phyloP scores from a whole-genome alignment of 2,113 vertebrate genomes.

The Carollia perspicillata region DNA sequence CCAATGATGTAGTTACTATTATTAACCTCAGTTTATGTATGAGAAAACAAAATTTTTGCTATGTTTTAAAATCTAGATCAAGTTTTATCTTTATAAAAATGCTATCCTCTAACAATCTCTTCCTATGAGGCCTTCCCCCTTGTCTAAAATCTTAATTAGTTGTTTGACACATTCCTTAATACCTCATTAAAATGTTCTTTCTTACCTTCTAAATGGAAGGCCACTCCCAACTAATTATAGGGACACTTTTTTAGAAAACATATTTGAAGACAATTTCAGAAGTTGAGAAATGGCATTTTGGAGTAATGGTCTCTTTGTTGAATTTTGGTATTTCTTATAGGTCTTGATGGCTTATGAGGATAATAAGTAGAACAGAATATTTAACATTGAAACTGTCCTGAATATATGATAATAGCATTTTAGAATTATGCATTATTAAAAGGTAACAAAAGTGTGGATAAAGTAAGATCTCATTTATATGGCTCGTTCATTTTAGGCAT shows the following conservation, averaged over 20 bases:
- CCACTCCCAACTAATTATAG: background rate
- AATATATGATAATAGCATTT: background rate
- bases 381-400: background rate
- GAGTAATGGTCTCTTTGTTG: background rate
- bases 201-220: background rate
- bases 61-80: background rate
- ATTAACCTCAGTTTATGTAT: background rate
- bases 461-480: background rate
- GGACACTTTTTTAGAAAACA: background rate
- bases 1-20: background rate
- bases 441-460: background rate
- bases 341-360: background rate
- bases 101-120: background rate
- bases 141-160: background rate
- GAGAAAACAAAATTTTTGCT: background rate
- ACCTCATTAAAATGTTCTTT: background rate
- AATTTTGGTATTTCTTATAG: slow-evolving; percentile 5
- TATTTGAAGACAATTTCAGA: background rate
- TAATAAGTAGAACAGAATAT: background rate
- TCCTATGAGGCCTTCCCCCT: background rate
- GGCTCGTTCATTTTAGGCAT: background rate
- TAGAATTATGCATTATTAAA: background rate
- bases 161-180: background rate
- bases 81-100: background rate
- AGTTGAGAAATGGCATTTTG: background rate